phyloP scores from a whole-genome alignment of 2,797 vertebrate species.

The Acanthopagrus latus region DNA sequence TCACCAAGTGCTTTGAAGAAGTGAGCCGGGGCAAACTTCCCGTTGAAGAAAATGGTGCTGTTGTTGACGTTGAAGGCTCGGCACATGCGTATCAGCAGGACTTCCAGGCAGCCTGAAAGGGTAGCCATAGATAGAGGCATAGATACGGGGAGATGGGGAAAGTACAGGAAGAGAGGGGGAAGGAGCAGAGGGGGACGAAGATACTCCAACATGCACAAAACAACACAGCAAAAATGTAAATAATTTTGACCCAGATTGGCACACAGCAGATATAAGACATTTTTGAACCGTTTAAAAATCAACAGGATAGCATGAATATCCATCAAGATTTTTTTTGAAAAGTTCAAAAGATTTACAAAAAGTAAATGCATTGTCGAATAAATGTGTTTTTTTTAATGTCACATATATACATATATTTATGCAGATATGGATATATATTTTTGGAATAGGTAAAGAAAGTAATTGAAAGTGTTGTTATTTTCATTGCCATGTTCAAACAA shows the following conservation, averaged over 20 bases:
- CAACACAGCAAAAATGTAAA: constrained; percentile 70
- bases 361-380: constrained; percentile 58
- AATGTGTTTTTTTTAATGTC: constrained; percentile 35
- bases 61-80: constrained; percentile 91
- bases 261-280: constrained; percentile 57
- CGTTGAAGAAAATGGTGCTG: constrained; percentile 92
- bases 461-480: constrained; percentile 25
- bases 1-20: constrained; percentile 94
- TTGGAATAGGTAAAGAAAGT: constrained; percentile 25
- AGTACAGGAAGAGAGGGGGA: neutral
- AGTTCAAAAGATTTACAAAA: constrained; percentile 60
- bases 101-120: constrained; percentile 91
- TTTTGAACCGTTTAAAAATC: constrained; percentile 62
- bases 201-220: constrained; percentile 82
- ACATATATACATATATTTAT: neutral
- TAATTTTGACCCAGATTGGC: constrained; percentile 71
- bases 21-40: constrained; percentile 90
- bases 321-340: constrained; percentile 45
- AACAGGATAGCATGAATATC: constrained; percentile 40
- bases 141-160: constrained; percentile 58
- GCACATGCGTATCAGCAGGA: constrained; percentile 93
- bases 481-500: constrained; percentile 37
- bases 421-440: constrained; percentile 1
- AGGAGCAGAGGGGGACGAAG: constrained; percentile 51
- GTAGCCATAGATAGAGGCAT: constrained; percentile 63